Evolutionary conservation across 2,888 invertebrate genomes (phyloP), one percentile per base, ranked within the genome.

Genomic region (Eremobia ochroleuca): DNA sequence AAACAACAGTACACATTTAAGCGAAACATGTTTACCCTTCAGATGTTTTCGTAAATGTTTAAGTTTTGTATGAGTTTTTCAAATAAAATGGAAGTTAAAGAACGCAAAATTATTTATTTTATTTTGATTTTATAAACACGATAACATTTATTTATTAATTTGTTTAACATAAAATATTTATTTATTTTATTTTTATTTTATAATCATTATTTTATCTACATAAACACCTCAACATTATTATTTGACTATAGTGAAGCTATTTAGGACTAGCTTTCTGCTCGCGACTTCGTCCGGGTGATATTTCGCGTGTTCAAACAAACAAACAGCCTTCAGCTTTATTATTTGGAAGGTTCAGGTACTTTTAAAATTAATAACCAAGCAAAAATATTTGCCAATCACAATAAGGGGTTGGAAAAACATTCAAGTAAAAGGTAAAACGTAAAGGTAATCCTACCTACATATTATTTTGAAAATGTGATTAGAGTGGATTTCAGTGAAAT

Each of bases 1-100:
- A 87, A 78, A 87, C 76, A 87, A 70, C 61, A 65, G 76, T 71
- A 76, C 77, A 79, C 83, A 85, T 85, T 87, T 85, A 77, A 80
- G 73, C 64, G 83, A 73, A 85, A 64, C 76, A 81, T 73, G 80
- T 85, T 79, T 70, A 71, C 77, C 69, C 71, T 80, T 77, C 58
- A 46, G 61, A 78, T 59, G 58, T 71, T 85, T 75, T 76, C 46
- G 67, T 64, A 76, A 82, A 82, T 73, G 40, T 75, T 49, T 73
- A 71, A 80, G 67, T 78, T 79, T 65, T 65, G 58, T 46, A 40
- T 18, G 43, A 66, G 18, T 73, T 79, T 70, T 68, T 5, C 40
- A 13, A 79, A 69, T 49, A 66, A 79, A 75, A 73, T 40, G 37
- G 28, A 43, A 62, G 28, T 59, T 62, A 64, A 68, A 65, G 25